phyloP scores from a whole-genome alignment of 2,113 vertebrate genomes.

The Argyrosomus japonicus region DNA sequence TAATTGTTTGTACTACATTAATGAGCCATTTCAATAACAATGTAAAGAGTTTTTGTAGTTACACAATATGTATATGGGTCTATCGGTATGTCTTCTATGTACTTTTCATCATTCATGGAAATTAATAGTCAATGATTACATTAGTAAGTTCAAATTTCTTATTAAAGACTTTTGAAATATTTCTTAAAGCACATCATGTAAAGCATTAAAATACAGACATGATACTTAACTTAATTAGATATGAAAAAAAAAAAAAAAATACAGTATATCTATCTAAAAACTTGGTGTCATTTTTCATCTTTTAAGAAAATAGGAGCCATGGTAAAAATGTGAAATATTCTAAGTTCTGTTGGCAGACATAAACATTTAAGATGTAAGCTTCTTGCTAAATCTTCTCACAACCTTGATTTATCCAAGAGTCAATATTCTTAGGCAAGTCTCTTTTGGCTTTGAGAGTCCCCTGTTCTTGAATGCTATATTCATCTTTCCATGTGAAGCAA shows the following conservation, averaged over 20 bases:
- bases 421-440: conserved; percentile 34
- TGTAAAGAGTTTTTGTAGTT: not conserved
- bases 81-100: no score
- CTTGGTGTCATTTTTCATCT: not conserved
- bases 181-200: not conserved
- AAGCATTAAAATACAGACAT: not conserved
- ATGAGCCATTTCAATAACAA: not conserved
- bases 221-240: not conserved
- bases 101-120: not conserved
- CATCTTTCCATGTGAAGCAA: conserved; percentile 67
- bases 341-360: not conserved
- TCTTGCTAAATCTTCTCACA: not conserved
- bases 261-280: not conserved
- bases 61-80: rapidly evolving
- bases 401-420: conserved; percentile 25
- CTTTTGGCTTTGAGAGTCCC: conserved; percentile 56
- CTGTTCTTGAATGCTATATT: conserved; percentile 59
- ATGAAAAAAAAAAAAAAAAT: no score
- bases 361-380: conserved; percentile 4
- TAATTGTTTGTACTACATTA: not conserved
- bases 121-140: no score
- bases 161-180: no score
- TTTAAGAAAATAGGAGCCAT: not conserved
- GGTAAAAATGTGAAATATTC: not conserved
- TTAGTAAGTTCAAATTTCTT: no score